Percentiles rank a stretch among this genome's conserved stretches.
phyloP scores from a whole-genome alignment of 2,113 vertebrate species.

The Lethenteron camtschaticum region DNA sequence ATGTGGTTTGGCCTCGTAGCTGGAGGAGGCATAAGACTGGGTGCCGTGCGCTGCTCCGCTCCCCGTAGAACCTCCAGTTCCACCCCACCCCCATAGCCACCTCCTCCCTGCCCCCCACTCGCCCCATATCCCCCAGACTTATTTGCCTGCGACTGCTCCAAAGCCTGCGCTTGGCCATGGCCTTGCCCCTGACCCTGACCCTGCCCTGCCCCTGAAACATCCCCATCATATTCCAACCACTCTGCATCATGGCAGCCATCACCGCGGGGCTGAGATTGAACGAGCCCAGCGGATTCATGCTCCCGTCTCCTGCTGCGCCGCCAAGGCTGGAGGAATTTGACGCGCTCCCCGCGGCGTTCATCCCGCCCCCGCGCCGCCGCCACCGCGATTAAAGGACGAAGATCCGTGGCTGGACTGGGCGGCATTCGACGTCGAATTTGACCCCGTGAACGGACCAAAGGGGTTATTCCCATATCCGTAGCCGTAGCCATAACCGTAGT shows the following conservation, averaged over 20 bases:
- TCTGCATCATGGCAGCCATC: conserved; percentile 77
- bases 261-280: conserved; percentile 87
- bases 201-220: conserved; percentile 88
- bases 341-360: conserved; percentile 47
- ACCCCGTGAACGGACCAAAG: no score
- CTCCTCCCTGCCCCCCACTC: conserved; percentile 36
- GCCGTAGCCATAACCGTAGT: conserved; percentile 44
- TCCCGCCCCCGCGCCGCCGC: conserved; percentile 10
- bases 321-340: conserved; percentile 9
- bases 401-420: no score
- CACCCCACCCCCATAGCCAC: conserved; percentile 17
- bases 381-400: conserved; percentile 25
- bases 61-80: conserved; percentile 18
- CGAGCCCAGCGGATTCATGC: conserved; percentile 64
- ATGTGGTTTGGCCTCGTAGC: conserved; percentile 88
- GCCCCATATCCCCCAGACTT: conserved; percentile 57
- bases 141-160: conserved; percentile 59
- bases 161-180: conserved; percentile 47
- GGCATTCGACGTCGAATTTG: no score
- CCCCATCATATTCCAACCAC: conserved; percentile 99
- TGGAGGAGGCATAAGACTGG: conserved; percentile 56
- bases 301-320: conserved; percentile 28
- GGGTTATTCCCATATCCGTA: conserved; percentile 34
- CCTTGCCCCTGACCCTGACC: conserved; percentile 59
- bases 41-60: conserved; percentile 41